Base-by-base conservation (phyloP, 2,888 invertebrate genomes). In the Tribolium freemani region DNA sequence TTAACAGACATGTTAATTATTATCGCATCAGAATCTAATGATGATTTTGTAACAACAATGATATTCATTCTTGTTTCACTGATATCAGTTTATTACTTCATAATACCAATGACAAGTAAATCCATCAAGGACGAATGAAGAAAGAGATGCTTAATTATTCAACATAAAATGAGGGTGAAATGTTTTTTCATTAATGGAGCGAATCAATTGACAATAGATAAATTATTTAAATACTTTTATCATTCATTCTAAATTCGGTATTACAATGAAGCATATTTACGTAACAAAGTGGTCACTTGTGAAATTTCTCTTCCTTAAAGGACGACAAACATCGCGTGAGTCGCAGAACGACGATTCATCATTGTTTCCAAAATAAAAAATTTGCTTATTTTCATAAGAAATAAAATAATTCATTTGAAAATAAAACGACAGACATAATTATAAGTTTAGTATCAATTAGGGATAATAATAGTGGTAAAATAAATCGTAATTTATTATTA, bases 11-110 rank as follows among this genome's bases (percentile, higher is more conserved):
- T 53, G 26, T 26, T 21, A 21, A 53, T 53, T 53, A 53, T 53
- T 53, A 26, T 53, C 53, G 10, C 53, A 53, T 53, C 26, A 53
- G 5, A 53, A 21, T 20, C 53, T 10, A 26, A 53, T 53, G 9
- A 20, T 53, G 26, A 53, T 53, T 53, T 10, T 20, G 26, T 53
- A 48, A 48, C 10, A 3, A 16, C 16, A 16, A 26, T 53, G 10
- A 53, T 20, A 38, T 8, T n/a, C 38, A 38, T 38, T 38, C 8
- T 38, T 38, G 38, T 53, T n/a, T 10, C 53, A n/a, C 9, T 26
- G 21, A 8, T 51, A 51, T 21, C 51, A 20, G 16, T 20, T 53
- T 53, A 53, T 53, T 53, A 53, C 9, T 53, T 53, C 53, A 26
- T 53, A 53, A 53, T 26, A 10, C 26, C n/a, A 26, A 53, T 53